Evolutionary conservation across 2,113 vertebrate genomes (phyloP).

Genomic region (Myrmecophaga tridactyla): DNA sequence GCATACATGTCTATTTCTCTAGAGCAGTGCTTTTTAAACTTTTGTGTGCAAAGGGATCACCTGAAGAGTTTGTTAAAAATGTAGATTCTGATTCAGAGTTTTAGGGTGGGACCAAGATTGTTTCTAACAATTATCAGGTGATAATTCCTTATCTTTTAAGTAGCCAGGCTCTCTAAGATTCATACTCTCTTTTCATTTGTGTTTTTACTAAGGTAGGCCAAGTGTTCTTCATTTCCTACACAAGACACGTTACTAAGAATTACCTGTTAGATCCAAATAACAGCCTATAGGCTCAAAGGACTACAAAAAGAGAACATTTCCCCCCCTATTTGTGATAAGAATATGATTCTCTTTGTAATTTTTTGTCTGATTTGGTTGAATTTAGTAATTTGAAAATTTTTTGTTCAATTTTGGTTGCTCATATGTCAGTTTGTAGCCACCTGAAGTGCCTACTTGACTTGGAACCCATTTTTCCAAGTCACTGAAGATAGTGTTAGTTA

Average conservation of each 20-base stretch:
- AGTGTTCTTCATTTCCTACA: neutral
- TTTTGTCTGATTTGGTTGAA: constrained; percentile 25
- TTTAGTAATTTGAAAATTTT: constrained; percentile 6
- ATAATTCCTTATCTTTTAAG: neutral
- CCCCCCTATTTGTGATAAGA: neutral
- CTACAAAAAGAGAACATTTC: neutral
- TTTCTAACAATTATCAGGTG: neutral
- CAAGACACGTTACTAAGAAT: constrained; percentile 7
- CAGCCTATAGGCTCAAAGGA: neutral
- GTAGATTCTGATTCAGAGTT: neutral
- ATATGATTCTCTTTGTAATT: neutral
- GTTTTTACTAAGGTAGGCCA: neutral
- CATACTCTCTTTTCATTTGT: neutral
- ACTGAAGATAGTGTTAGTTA: constrained; percentile 5
- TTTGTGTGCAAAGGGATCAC: neutral
- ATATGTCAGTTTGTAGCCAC: neutral
- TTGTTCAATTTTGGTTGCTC: neutral
- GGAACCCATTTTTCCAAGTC: neutral
- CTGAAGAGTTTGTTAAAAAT: neutral
- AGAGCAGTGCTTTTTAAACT: neutral
- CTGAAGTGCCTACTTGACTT: neutral
- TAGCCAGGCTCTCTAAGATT: neutral
- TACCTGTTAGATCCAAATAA: neutral
- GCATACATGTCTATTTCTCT: neutral
- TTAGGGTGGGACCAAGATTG: neutral